Evolutionary conservation across 2,888 invertebrate genomes (phyloP).

Genomic region (Linhomoeus sp.): DNA sequence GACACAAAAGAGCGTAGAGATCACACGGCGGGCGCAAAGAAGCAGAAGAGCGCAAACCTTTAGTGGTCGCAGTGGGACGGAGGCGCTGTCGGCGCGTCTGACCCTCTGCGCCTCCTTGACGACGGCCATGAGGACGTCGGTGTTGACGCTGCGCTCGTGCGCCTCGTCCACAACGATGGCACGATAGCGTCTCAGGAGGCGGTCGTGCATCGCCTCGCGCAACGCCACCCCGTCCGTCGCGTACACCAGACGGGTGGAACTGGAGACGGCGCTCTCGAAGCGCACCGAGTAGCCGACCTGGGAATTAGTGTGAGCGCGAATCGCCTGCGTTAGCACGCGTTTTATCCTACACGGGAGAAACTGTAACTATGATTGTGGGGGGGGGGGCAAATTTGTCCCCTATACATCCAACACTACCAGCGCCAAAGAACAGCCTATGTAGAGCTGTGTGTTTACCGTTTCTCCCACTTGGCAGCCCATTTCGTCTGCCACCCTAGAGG

Average conservation of each 20-base stretch:
- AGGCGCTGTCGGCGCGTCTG: background rate
- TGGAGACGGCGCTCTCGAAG: constrained; percentile 32
- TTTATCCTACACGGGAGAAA: no score
- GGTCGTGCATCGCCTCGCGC: constrained; percentile 80
- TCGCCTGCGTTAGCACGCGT: no score
- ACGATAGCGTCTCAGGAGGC: constrained; percentile 45
- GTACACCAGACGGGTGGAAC: constrained; percentile 40
- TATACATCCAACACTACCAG: no score
- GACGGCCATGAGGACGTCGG: constrained; percentile 69
- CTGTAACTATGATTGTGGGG: no score
- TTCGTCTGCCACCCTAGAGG: constrained; percentile 19
- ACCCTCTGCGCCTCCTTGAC: constrained; percentile 10
- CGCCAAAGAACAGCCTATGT: no score
- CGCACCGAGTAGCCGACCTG: constrained; percentile 64
- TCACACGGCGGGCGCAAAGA: no score
- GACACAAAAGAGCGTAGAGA: background rate
- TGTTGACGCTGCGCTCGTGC: constrained; percentile 74
- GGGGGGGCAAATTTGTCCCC: no score
- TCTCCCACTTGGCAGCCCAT: constrained; percentile 11
- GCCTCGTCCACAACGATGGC: constrained; percentile 37
- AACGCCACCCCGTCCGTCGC: constrained; percentile 89
- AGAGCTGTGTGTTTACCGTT: constrained; percentile 7
- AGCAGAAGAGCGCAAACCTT: background rate
- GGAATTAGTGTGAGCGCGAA: no score
- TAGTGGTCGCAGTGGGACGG: background rate